Base-by-base conservation (phyloP, 2,797 vertebrate genomes). In the Vultur gryphus region DNA sequence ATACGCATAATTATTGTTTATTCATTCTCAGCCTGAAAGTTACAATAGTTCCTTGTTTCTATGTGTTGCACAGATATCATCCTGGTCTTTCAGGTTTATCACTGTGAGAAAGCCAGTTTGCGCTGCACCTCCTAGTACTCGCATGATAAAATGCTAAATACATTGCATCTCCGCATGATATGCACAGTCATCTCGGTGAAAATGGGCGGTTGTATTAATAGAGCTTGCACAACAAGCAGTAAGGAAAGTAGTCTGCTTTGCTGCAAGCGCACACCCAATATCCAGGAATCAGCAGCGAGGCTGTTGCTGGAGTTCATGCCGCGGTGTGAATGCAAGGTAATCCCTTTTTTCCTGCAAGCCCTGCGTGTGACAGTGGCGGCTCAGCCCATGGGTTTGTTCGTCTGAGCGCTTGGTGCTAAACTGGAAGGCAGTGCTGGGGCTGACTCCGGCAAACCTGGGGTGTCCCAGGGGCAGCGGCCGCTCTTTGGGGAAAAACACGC, bases 21-120 rank as follows among this genome's bases (percentile, higher is more conserved):
- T 95, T 94, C 86, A 41, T 77, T 55, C 87, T 55, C 59, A 55
- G 29, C 59, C 51, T 26, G 48, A 69, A 89, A 90, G 77, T 84
- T 79, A 49, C 88, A 79, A 52, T 87, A 84, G 88, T 51, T 70
- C 90, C 87, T 85, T 46, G 58, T 84, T 96, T 80, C 78, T 21
- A 3, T 64, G 78, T 0, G 0, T 69, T 58, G 87, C 64, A 58
- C 81, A 84, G 90, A 37, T 93, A 93, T 25, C 84, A 62, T 64
- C 90, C 95, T 61, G 58, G 89, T 95, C 84, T 93, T 77, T 93
- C 96, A 96, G 95, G 93, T 97, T 94, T 77, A 58, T 70, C 55
- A 1, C 69, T 65, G 72, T 54, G 83, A 90, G 85, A 66, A 66
- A 90, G 80, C 28, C 69, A 51, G 35, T 72, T 69, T 61, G 51